phyloP scores from a whole-genome alignment of 2,113 vertebrate genomes.

The Urocitellus parryii region DNA sequence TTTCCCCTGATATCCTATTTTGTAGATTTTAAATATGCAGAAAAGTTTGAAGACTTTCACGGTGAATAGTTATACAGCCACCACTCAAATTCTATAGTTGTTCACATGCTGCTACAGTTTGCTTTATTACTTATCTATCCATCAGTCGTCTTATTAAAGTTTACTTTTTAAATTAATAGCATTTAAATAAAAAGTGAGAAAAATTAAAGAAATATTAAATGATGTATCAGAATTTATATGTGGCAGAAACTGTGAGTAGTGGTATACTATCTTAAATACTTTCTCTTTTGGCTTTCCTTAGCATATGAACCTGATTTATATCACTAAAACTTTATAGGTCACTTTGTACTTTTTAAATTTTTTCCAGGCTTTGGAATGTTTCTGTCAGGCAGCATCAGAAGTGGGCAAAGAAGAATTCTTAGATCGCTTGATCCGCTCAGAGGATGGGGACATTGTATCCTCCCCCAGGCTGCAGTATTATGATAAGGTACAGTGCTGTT shows the following conservation, averaged over 20 bases:
- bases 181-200: not conserved
- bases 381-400: conserved; percentile 93
- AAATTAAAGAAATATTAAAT: not conserved
- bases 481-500: conserved; percentile 90
- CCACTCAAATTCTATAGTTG: not conserved
- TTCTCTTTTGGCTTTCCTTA: not conserved
- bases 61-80: not conserved
- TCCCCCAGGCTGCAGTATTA: conserved; percentile 93
- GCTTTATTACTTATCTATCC: not conserved
- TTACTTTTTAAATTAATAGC: not conserved
- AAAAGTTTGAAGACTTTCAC: not conserved
- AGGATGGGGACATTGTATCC: conserved; percentile 89
- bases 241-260: not conserved
- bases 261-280: not conserved
- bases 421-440: conserved; percentile 90
- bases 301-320: not conserved
- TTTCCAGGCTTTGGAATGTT: conserved; percentile 94
- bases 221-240: not conserved
- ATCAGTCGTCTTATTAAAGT: not conserved
- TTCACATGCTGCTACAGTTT: not conserved
- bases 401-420: conserved; percentile 97
- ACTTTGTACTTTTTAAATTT: not conserved
- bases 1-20: not conserved
- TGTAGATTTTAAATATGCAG: not conserved
- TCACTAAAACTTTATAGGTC: not conserved